Evolutionary conservation across 2,113 vertebrate genomes (phyloP).

Genomic region (Fukomys damarensis): DNA sequence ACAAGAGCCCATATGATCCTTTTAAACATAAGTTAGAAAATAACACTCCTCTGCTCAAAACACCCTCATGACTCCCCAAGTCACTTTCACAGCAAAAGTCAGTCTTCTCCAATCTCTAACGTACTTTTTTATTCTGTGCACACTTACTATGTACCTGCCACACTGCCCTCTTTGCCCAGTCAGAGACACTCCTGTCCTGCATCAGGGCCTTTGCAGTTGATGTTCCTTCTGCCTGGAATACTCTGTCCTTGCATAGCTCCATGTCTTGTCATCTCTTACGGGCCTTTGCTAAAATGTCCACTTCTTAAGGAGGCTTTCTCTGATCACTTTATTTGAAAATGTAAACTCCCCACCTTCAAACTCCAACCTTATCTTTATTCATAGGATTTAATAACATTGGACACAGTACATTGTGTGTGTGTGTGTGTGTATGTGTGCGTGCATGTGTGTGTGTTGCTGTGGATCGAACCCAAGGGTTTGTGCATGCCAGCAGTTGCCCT

Average conservation of each 20-base stretch:
- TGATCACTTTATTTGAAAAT: conserved; percentile 29
- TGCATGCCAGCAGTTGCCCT: not conserved
- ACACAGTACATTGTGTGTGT: not conserved
- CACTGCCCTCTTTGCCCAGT: not conserved
- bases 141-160: not conserved
- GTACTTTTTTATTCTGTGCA: too few species aligned
- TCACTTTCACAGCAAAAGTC: too few species aligned
- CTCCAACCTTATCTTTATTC: not conserved
- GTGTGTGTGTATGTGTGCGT: not conserved
- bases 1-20: not conserved
- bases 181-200: not conserved
- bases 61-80: too few species aligned
- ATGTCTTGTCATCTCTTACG: not conserved
- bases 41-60: not conserved
- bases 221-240: not conserved
- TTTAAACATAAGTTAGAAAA: not conserved
- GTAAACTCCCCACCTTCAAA: not conserved
- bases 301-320: conserved; percentile 15
- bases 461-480: not conserved
- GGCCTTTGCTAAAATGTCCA: not conserved
- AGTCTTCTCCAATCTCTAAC: too few species aligned
- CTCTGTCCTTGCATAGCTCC: not conserved
- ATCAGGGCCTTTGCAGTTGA: not conserved
- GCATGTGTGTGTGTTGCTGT: not conserved
- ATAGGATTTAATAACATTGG: conserved; percentile 33